Conservation (phyloP, 1,140 invertebrate genomes). For the Melanaphis sacchari region DNA sequence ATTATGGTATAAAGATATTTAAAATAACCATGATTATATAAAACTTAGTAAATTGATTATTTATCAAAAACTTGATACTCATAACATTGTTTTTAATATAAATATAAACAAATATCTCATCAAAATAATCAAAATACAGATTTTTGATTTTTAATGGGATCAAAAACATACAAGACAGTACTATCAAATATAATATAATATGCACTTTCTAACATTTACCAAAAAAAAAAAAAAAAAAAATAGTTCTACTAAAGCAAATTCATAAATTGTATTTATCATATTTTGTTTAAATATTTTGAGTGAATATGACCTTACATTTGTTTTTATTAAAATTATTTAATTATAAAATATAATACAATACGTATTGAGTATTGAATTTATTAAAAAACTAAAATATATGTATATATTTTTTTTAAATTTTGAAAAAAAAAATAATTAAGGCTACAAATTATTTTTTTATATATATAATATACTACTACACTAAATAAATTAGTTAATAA, state of each 20-base stretch:
- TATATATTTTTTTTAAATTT: too few relatives aligned
- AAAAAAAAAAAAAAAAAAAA: too few relatives aligned
- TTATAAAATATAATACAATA: too few relatives aligned
- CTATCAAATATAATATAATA: not conserved
- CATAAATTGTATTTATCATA: not conserved
- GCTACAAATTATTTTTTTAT: too few relatives aligned
- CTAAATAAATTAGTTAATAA: not conserved
- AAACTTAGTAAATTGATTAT: not conserved
- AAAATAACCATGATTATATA: not conserved
- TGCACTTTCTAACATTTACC: not conserved
- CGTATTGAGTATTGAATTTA: too few relatives aligned
- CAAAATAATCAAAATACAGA: not conserved
- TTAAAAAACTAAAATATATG: too few relatives aligned
- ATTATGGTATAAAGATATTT: not conserved
- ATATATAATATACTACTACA: not conserved
- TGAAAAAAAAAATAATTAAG: too few relatives aligned
- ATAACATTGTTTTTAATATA: not conserved
- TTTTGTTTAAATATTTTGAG: not conserved
- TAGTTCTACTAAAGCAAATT: too few relatives aligned
- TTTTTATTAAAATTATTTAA: not conserved
- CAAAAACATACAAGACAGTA: not conserved
- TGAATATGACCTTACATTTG: not conserved
- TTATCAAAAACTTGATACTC: not conserved
- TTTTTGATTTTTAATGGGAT: not conserved
- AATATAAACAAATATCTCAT: not conserved